Evolutionary conservation across 2,113 vertebrate species (phyloP), one percentile per base, ranked within the genome.

Genomic region (Tetrao urogallus): DNA sequence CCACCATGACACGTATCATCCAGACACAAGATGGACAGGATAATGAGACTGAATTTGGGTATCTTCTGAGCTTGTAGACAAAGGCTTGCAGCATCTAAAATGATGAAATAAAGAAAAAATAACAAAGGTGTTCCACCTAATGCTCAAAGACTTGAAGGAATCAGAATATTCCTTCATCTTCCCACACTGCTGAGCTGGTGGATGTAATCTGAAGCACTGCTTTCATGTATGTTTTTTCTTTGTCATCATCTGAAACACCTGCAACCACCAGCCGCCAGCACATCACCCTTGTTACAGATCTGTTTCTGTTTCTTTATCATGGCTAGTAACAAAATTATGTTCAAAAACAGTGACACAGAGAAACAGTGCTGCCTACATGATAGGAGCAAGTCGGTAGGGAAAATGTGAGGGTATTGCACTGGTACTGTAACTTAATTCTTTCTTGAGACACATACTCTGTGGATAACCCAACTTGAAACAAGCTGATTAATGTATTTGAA

Each of bases 401-500:
- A n/a, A 58, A 36, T 60, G 17, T 0, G 1, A 0, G 1, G 42
- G 21, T 50, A 50, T 11, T 63, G 77, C 2, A 8, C 3, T 4
- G 14, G 25, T 24, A 7, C 2, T 72, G 17, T 32, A 14, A 42
- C 34, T 78, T 79, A 79, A 34, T 34, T 78, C 40, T 65, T 70
- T 57, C 30, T 72, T 8, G 24, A 74, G 85, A 27, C 60, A 43
- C 34, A n/a, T 20, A n/a, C 36, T 8, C 28, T 73, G 60, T 43
- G 38, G 81, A 45, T 22, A 69, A 56, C 0, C 0, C 32, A 22
- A 16, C 57, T 43, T 42, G 42, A 73, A 81, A 50, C 27, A 19
- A 77, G 20, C n/a, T 54, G 66, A 69, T 74, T 78, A 45, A 78
- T 69, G 22, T 6, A 48, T 63, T 36, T 66, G 65, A 81, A 58